Conservation (phyloP, 2,113 vertebrate species). For the Petrocephalus microphthalmus region DNA sequence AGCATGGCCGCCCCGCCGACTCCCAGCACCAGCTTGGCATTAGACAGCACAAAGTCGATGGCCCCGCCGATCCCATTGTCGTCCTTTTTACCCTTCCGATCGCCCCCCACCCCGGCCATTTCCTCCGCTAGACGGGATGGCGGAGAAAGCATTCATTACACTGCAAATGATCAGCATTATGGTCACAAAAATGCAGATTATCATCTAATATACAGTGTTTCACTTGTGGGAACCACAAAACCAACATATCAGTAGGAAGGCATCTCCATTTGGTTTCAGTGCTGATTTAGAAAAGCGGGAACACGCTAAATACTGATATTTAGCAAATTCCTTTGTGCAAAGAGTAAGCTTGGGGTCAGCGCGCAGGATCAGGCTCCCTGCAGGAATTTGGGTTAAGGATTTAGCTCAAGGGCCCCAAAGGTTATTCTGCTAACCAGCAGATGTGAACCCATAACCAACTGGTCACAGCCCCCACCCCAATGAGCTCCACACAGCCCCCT, state of each 20-base stretch:
- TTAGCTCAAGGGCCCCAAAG: not conserved
- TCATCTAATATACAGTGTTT: not conserved
- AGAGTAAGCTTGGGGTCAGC: not conserved
- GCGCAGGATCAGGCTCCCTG: not conserved
- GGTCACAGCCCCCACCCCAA: not conserved
- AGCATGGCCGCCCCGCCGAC: constrained; percentile 95
- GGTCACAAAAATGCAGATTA: not conserved
- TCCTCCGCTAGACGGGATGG: constrained; percentile 28
- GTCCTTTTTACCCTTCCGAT: constrained; percentile 83
- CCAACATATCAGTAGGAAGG: not conserved
- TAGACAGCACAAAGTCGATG: constrained; percentile 93
- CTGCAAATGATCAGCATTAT: not conserved
- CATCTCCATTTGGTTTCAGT: not conserved
- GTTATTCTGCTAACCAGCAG: not conserved
- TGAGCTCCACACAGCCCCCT: not conserved
- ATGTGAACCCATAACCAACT: not conserved
- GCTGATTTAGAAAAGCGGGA: not conserved
- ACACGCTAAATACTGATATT: not conserved
- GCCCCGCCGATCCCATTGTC: constrained; percentile 91
- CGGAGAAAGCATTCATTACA: not conserved
- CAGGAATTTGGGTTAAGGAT: not conserved
- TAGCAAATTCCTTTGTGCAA: not conserved
- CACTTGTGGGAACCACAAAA: not conserved
- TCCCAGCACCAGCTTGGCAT: constrained; percentile 91
- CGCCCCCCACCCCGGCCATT: constrained; percentile 84